A percentile compares a stretch with the other conserved stretches of the same genome.
Conservation (phyloP, 2,113 vertebrate genomes). For the Benitochromis conjunctus region DNA sequence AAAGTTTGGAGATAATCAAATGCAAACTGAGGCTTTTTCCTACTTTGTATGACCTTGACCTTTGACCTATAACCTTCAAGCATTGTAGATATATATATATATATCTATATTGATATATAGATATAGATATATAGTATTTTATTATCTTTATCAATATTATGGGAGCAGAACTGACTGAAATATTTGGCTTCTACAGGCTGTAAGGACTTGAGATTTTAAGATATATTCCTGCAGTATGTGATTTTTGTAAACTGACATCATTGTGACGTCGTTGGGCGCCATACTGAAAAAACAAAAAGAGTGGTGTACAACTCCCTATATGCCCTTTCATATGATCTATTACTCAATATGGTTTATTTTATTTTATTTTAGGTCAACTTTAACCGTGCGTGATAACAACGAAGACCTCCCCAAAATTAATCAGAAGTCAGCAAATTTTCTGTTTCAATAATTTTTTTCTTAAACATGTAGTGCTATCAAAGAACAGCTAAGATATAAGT, state of each 20-base stretch:
- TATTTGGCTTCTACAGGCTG: neutral
- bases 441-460: too few species aligned
- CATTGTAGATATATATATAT: too few species aligned
- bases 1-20: neutral
- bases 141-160: neutral
- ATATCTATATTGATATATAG: too few species aligned
- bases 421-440: neutral
- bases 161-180: neutral
- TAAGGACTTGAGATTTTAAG: neutral
- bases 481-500: too few species aligned
- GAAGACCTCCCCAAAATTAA: neutral
- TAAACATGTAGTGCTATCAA: too few species aligned
- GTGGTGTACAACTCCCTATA: neutral
- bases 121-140: neutral
- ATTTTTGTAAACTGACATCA: neutral
- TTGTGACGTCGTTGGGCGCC: rapidly evolving
- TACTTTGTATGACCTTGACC: neutral
- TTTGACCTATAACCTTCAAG: too few species aligned
- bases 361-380: too few species aligned
- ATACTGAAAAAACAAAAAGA: neutral
- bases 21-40: neutral
- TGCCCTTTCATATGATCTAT: too few species aligned
- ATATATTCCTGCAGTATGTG: rapidly evolving
- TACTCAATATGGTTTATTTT: too few species aligned
- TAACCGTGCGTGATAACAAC: neutral